phyloP scores from a whole-genome alignment of 1,140 invertebrate genomes.

The Periplaneta americana region DNA sequence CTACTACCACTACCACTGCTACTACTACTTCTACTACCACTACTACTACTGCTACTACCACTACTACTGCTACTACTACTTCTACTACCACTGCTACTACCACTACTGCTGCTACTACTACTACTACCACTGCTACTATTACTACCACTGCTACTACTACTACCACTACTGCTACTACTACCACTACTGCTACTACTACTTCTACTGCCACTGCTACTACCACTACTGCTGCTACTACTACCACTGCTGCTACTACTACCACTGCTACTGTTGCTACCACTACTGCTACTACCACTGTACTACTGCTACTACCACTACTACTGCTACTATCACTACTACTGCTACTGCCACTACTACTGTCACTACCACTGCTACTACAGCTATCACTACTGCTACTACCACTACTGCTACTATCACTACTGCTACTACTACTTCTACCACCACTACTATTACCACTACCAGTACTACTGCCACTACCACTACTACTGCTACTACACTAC shows the following conservation, averaged over 20 bases:
- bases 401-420: not conserved
- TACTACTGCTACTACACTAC: no score
- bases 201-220: not conserved
- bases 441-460: no score
- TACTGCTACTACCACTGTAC: not conserved
- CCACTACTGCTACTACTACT: not conserved
- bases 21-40: no score
- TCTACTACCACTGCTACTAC: not conserved
- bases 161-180: not conserved
- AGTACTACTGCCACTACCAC: no score
- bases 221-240: not conserved
- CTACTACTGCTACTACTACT: no score
- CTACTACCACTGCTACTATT: not conserved
- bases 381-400: no score
- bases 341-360: no score
- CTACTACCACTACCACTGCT: not conserved
- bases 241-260: not conserved
- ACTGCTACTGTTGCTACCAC: not conserved
- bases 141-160: not conserved
- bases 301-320: no score
- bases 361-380: no score
- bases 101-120: not conserved
- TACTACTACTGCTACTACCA: not conserved
- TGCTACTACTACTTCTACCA: no score
- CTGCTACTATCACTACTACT: no score